These are phyloP conservation scores for Darwinula stevensoni DNA, from an alignment of 2,888 invertebrate genomes.

Conservation along the genomic window DNA sequence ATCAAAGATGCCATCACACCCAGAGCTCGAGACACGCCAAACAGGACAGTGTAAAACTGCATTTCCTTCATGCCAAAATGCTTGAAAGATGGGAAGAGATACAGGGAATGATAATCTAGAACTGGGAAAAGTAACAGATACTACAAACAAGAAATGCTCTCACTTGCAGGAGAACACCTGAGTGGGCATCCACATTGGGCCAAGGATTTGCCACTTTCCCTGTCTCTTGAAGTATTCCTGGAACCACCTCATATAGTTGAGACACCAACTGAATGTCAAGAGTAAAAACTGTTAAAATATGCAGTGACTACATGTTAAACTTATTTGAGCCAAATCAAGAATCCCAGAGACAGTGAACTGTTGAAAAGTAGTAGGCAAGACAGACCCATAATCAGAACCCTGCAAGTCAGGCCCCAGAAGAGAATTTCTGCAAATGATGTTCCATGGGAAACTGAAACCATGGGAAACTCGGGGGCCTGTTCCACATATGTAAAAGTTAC, in stretches of 20 bases:
- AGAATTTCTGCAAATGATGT: too few relatives aligned
- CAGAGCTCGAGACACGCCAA: conserved; percentile 63
- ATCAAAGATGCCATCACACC: conserved; percentile 53
- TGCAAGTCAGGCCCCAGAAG: too few relatives aligned
- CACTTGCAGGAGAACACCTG: conserved; percentile 67
- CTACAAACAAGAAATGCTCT: conserved; percentile 8
- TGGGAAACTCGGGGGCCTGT: too few relatives aligned
- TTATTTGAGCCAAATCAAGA: too few relatives aligned
- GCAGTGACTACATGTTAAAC: too few relatives aligned
- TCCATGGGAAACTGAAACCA: too few relatives aligned
- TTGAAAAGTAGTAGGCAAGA: neutral
- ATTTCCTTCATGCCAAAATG: conserved; percentile 72
- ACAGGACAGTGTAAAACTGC: conserved; percentile 77
- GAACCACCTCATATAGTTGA: conserved; percentile 67
- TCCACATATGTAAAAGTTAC: too few relatives aligned
- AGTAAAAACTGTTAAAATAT: too few relatives aligned
- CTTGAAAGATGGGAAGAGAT: conserved; percentile 19
- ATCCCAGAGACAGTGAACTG: too few relatives aligned
- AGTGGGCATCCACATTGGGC: conserved; percentile 95
- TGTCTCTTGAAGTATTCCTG: conserved; percentile 62
- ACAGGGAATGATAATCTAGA: conserved; percentile 1
- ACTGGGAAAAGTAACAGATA: neutral
- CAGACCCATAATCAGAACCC: too few relatives aligned
- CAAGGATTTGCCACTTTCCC: conserved; percentile 95
- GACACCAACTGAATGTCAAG: conserved; percentile 48